Base-by-base conservation (phyloP, 2,888 invertebrate species). In the Catocala sponsa region DNA sequence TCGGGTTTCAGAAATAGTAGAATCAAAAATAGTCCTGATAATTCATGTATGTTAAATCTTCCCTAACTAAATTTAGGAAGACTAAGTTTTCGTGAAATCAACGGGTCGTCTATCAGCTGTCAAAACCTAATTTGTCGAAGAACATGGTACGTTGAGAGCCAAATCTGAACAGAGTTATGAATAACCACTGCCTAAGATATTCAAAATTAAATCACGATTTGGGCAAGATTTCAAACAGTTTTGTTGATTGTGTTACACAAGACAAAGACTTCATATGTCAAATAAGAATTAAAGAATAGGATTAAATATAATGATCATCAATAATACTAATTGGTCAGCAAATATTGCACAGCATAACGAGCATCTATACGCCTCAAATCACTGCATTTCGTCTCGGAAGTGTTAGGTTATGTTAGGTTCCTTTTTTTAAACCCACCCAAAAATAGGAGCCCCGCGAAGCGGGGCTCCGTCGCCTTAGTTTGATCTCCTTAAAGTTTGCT, bases 191-290 rank as follows among this genome's bases (percentile, higher is more conserved):
- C 5, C 9, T 33, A 6, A 25, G 12, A 35, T 13, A 33, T 5
- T 6, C 48, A 33, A 49, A 33, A 33, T 32, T 12, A 32, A 33
- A n/a, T 33, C 33, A 49, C 33, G 33, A 33, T 12, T 33, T 4
- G 15, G 33, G 33, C 10, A 33, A 33, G 33, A 33, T 33, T 33
- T 33, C 25, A 25, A 25, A 25, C 25, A 2, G 4, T 49, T 42
- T 33, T 33, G 9, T 6, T 41, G 25, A 13, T 32, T 42, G 42
- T 42, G 32, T 48, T 13, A 10, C 41, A 41, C 9, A 6, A 25
- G 25, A 25, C 1, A 49, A 47, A 56, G 49, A 56, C 42, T 41
- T 56, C 49, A 48, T 48, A 49, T 56, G 56, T 56, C 56, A 56
- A 48, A 56, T 42, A 41, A 42, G 42, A 49, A 42, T 56, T 32